A percentile compares a stretch with the other conserved stretches of the same genome.
Evolutionary conservation across 2,113 vertebrate species (phyloP).

Genomic region (Archocentrus centrarchus): DNA sequence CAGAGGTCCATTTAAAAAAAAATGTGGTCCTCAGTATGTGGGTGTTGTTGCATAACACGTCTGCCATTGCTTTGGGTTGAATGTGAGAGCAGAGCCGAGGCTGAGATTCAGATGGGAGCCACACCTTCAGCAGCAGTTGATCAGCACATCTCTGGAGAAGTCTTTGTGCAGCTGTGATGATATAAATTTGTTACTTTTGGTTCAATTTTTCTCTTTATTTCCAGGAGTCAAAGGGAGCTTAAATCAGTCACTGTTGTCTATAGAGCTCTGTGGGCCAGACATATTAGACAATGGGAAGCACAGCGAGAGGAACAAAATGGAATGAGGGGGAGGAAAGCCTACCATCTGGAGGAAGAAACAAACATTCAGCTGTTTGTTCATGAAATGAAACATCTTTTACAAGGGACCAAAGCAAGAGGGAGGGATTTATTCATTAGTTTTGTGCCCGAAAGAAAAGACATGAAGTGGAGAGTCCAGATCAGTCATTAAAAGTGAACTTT

Average conservation of each 20-base stretch:
- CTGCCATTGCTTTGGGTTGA: constrained; percentile 53
- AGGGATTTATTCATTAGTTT: constrained; percentile 45
- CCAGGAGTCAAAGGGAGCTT: constrained; percentile 45
- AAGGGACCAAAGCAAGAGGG: constrained; percentile 47
- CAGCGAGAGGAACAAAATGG: constrained; percentile 45
- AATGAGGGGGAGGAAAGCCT: constrained; percentile 31
- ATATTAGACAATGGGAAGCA: constrained; percentile 55
- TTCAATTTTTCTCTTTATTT: constrained; percentile 31
- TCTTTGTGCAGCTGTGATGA: constrained; percentile 64
- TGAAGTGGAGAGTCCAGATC: constrained; percentile 3
- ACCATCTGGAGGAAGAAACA: constrained; percentile 78
- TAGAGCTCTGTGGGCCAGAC: constrained; percentile 33
- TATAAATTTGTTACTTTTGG: constrained; percentile 63
- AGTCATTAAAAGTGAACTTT: constrained; percentile 16
- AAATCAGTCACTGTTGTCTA: constrained; percentile 67
- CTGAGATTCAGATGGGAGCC: constrained; percentile 25
- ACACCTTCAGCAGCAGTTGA: neutral
- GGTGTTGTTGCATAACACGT: constrained; percentile 60
- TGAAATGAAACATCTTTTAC: constrained; percentile 47
- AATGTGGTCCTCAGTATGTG: constrained; percentile 36
- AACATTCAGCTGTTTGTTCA: constrained; percentile 75
- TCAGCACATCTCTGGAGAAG: constrained; percentile 47
- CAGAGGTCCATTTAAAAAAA: constrained; percentile 5
- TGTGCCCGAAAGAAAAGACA: constrained; percentile 11
- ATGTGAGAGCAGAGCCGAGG: constrained; percentile 13